Conservation (phyloP, 35 echinoderm and acorn worm genomes). For the Strongylocentrotus purpuratus region DNA sequence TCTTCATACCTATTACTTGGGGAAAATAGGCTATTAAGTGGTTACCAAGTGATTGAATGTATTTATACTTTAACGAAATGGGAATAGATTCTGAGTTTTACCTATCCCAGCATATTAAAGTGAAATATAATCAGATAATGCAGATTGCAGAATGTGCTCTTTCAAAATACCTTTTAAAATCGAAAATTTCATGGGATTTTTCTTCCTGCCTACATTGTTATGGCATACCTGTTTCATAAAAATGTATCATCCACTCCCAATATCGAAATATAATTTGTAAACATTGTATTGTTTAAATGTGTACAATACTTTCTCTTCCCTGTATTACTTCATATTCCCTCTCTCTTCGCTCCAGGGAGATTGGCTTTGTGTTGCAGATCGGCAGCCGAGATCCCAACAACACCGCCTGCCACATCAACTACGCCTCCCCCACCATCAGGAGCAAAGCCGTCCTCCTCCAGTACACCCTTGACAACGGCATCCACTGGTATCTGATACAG, state of each 20-base stretch:
- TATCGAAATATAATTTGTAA: neutral
- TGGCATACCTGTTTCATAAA: neutral
- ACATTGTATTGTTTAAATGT: neutral
- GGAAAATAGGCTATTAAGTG: too few species aligned
- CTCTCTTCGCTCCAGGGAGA: slow-evolving; percentile 44
- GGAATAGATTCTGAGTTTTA: too few species aligned
- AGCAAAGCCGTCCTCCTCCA: slow-evolving; percentile 82
- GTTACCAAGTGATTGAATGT: too few species aligned
- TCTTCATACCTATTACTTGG: too few species aligned
- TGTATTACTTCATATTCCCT: neutral
- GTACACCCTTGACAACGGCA: slow-evolving; percentile 89
- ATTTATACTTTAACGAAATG: too few species aligned
- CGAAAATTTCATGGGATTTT: too few species aligned
- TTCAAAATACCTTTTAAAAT: neutral
- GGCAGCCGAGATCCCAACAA: slow-evolving; percentile 65
- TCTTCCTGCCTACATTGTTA: neutral
- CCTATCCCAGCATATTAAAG: too few species aligned
- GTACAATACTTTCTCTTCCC: neutral
- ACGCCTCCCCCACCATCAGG: slow-evolving; percentile 39
- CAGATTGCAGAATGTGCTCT: too few species aligned
- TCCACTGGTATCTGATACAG: slow-evolving; percentile 81
- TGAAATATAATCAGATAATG: too few species aligned
- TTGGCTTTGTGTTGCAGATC: slow-evolving; percentile 90
- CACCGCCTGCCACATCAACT: slow-evolving; percentile 70
- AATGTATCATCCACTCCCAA: neutral